These are phyloP conservation scores for Scaeva pyrastri DNA, from an alignment of 2,888 invertebrate species.

Conservation along the genomic window DNA sequence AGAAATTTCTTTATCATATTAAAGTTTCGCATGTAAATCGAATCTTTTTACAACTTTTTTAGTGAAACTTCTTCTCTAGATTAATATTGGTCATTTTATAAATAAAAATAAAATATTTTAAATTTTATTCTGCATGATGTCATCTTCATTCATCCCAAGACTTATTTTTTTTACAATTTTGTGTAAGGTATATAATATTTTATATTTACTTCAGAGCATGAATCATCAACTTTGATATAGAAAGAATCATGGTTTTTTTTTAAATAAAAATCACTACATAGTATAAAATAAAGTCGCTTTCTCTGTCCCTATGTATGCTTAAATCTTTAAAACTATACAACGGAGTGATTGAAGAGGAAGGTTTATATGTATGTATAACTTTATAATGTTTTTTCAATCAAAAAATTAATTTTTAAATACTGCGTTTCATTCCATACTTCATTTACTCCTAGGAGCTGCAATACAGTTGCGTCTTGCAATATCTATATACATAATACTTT, in stretches of 20 bases:
- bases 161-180: slow-evolving; percentile 7
- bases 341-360: no score
- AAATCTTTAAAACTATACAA: no score
- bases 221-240: slow-evolving; percentile 26
- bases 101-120: neutral
- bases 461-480: no score
- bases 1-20: slow-evolving; percentile 29
- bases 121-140: slow-evolving; percentile 48
- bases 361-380: no score
- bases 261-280: slow-evolving; percentile 13
- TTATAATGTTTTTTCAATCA: no score
- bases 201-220: slow-evolving; percentile 49
- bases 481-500: no score
- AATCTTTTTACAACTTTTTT: slow-evolving; percentile 26
- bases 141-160: slow-evolving; percentile 48
- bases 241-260: slow-evolving; percentile 60
- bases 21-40: slow-evolving; percentile 53
- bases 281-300: no score
- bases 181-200: neutral
- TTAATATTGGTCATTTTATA: slow-evolving; percentile 70
- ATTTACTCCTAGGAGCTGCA: no score
- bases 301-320: no score
- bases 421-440: no score
- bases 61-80: slow-evolving; percentile 42
- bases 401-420: no score